Conservation (phyloP, 1,140 invertebrate species). For the Penaeus chinensis region DNA sequence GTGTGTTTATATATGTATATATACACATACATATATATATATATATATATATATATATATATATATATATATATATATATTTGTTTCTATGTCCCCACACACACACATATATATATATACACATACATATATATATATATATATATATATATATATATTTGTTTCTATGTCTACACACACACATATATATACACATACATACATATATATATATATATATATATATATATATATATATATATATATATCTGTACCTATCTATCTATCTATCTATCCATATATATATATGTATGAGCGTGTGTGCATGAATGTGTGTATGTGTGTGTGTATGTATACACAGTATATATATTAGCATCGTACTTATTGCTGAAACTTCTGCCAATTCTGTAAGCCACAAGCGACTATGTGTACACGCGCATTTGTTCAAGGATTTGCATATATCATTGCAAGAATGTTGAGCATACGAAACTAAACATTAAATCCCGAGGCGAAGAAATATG, state of each 20-base stretch:
- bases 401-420: too few species aligned
- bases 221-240: neutral
- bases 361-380: too few species aligned
- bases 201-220: neutral
- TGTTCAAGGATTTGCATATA: too few species aligned
- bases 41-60: conserved; percentile 23
- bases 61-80: neutral
- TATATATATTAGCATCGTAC: too few species aligned
- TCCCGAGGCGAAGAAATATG: too few species aligned
- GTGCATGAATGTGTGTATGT: neutral
- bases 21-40: conserved; percentile 15
- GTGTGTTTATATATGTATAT: neutral
- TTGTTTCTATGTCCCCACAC: neutral
- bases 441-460: too few species aligned
- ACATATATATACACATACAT: conserved; percentile 5
- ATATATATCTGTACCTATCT: neutral
- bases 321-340: too few species aligned
- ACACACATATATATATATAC: conserved; percentile 12
- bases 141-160: conserved; percentile 9
- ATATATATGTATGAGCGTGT: neutral
- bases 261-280: conserved; percentile 9
- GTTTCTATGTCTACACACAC: neutral
- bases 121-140: conserved; percentile 1
- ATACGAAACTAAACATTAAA: too few species aligned
- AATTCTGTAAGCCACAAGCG: too few species aligned